These are phyloP conservation scores for Lipophrys pholis DNA, from an alignment of 2,113 vertebrate species.

Conservation along the genomic window DNA sequence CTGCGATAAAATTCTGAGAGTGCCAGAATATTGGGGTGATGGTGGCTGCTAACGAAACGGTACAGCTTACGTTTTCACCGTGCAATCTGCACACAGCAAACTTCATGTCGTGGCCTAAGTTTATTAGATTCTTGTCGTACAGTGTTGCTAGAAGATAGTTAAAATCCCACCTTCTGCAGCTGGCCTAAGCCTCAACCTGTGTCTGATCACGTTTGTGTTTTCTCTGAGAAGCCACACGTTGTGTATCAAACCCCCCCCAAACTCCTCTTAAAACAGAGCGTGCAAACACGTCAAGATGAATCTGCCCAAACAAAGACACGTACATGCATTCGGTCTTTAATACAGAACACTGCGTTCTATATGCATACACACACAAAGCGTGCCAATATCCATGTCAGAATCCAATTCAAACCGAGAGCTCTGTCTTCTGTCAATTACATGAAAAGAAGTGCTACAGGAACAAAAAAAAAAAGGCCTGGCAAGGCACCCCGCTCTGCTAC, in stretches of 20 bases:
- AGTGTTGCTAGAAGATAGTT: too few species aligned
- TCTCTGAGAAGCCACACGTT: background rate
- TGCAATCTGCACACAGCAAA: too few species aligned
- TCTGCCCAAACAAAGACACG: constrained; percentile 18
- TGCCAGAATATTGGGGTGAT: too few species aligned
- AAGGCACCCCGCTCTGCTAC: constrained; percentile 59
- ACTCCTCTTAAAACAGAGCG: background rate
- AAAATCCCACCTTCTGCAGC: background rate
- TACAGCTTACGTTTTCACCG: too few species aligned
- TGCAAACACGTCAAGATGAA: constrained; percentile 23
- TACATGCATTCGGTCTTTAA: constrained; percentile 23
- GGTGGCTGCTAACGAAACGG: too few species aligned
- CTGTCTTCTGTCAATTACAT: constrained; percentile 57
- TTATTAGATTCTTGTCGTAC: too few species aligned
- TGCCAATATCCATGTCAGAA: constrained; percentile 46
- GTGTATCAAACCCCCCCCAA: constrained; percentile 13
- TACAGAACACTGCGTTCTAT: constrained; percentile 4
- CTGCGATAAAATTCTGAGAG: too few species aligned
- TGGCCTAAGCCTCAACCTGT: constrained; percentile 16
- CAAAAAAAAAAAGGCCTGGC: constrained; percentile 51
- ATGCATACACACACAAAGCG: constrained; percentile 14
- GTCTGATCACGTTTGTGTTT: constrained; percentile 16
- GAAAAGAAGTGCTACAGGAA: constrained; percentile 56
- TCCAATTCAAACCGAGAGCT: constrained; percentile 51
- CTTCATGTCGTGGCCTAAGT: too few species aligned